Evolutionary conservation across 1,140 invertebrate species (phyloP).

Genomic region (Aradophagus sp.): DNA sequence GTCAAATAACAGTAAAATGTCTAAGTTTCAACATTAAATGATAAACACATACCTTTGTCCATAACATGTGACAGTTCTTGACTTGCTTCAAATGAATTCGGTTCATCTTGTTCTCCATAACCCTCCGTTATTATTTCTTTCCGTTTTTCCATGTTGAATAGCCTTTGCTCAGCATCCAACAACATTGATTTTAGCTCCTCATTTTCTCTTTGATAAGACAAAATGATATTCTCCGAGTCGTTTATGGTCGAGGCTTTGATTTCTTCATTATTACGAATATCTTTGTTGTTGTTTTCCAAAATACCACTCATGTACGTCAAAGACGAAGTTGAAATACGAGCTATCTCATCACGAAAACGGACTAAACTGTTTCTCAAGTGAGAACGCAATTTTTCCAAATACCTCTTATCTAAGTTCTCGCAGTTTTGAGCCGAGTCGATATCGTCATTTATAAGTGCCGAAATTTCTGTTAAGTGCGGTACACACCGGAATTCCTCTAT

Average conservation of each 20-base stretch:
- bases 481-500: constrained; percentile 80
- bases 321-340: constrained; percentile 79
- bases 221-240: constrained; percentile 73
- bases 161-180: constrained; percentile 70
- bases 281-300: constrained; percentile 52
- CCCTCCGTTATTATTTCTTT: constrained; percentile 81
- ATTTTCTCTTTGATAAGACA: constrained; percentile 75
- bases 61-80: constrained; percentile 70
- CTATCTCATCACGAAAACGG: constrained; percentile 80
- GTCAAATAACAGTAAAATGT: too few relatives aligned
- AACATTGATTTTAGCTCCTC: constrained; percentile 78
- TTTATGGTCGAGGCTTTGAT: constrained; percentile 65
- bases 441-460: constrained; percentile 78
- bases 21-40: too few relatives aligned
- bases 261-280: constrained; percentile 58
- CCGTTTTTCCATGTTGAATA: constrained; percentile 74
- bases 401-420: constrained; percentile 71
- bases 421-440: constrained; percentile 63
- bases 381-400: constrained; percentile 77
- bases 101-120: constrained; percentile 74
- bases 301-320: constrained; percentile 60
- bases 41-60: constrained; percentile 65
- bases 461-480: constrained; percentile 79
- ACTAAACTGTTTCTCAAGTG: constrained; percentile 80
- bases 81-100: constrained; percentile 56